These are phyloP conservation scores for Ellobium chinense DNA, from an alignment of 2,888 invertebrate species.

Conservation along the genomic window DNA sequence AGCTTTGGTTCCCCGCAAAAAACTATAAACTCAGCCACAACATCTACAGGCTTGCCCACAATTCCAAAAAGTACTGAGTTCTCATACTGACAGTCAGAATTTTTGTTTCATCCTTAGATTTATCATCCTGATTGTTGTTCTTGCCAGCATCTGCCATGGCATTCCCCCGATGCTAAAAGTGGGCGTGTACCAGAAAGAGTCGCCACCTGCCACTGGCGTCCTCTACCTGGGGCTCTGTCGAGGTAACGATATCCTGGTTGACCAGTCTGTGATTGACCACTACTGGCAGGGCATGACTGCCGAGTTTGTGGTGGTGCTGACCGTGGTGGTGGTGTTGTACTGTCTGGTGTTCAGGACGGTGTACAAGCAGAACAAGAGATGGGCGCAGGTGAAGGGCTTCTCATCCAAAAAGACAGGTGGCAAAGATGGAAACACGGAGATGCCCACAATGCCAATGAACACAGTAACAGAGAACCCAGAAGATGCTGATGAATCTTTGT, in stretches of 20 bases:
- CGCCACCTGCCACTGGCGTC: background rate
- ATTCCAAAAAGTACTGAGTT: too few relatives aligned
- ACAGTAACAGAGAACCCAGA: too few relatives aligned
- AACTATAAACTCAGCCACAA: too few relatives aligned
- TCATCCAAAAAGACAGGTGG: background rate
- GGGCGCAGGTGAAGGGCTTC: background rate
- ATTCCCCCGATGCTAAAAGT: slow-evolving; percentile 63
- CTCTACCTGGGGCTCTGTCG: slow-evolving; percentile 57
- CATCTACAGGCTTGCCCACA: too few relatives aligned
- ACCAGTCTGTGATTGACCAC: slow-evolving; percentile 39
- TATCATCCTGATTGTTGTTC: slow-evolving; percentile 51
- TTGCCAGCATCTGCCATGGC: slow-evolving; percentile 56
- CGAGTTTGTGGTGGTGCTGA: slow-evolving; percentile 58
- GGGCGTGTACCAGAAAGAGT: slow-evolving; percentile 54
- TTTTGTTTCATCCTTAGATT: slow-evolving; percentile 40
- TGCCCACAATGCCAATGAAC: too few relatives aligned
- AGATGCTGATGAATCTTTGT: background rate
- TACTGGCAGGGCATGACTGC: slow-evolving; percentile 61
- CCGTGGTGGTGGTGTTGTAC: slow-evolving; percentile 61
- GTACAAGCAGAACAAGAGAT: slow-evolving; percentile 23
- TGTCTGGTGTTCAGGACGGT: slow-evolving; percentile 33
- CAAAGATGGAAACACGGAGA: background rate
- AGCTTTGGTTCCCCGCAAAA: too few relatives aligned
- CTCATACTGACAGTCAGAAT: too few relatives aligned
- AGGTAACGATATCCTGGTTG: slow-evolving; percentile 55